Conservation (phyloP, 1,140 invertebrate species). For the Amphibalanus amphitrite region DNA sequence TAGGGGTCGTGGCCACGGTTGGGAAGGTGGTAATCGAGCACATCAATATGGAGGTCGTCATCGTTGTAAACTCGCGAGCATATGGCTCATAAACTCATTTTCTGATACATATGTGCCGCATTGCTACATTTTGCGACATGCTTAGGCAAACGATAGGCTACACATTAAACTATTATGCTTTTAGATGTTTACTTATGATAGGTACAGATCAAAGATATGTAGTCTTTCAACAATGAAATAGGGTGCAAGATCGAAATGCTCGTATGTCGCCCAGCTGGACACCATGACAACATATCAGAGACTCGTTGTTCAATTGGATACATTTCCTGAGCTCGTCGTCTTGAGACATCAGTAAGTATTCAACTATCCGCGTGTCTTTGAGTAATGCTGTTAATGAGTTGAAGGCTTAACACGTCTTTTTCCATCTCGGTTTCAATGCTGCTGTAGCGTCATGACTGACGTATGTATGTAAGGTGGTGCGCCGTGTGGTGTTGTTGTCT, state of each 20-base stretch:
- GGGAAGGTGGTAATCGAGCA: too few relatives aligned
- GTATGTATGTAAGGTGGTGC: too few relatives aligned
- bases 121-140: not conserved
- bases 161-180: too few relatives aligned
- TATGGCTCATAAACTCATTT: not conserved
- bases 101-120: not conserved
- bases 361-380: too few relatives aligned
- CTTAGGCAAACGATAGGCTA: too few relatives aligned
- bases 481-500: too few relatives aligned
- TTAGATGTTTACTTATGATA: not conserved
- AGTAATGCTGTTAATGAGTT: too few relatives aligned
- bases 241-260: not conserved
- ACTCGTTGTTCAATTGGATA: not conserved
- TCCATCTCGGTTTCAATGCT: too few relatives aligned
- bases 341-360: not conserved
- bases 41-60: too few relatives aligned
- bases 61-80: not conserved
- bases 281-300: not conserved
- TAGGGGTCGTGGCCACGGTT: too few relatives aligned
- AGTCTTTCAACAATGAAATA: not conserved
- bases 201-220: not conserved
- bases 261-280: not conserved
- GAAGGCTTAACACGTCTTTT: too few relatives aligned
- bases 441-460: too few relatives aligned
- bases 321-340: not conserved